Evolutionary conservation across 2,113 vertebrate species (phyloP).

Genomic region (Puntigrus tetrazona): DNA sequence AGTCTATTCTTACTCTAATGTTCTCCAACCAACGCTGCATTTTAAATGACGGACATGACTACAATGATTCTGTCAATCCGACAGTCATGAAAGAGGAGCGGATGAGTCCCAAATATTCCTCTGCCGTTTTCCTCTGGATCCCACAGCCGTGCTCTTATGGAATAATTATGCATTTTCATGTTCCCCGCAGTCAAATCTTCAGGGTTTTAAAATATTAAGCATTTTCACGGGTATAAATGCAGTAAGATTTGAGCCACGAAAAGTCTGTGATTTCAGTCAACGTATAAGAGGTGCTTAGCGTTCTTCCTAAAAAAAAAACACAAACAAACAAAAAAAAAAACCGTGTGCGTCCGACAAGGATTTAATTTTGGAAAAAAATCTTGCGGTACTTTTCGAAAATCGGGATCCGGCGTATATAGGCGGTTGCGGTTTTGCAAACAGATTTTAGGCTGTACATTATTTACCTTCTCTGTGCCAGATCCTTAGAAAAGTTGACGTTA

Average conservation of each 20-base stretch:
- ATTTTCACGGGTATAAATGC: slow-evolving; percentile 61
- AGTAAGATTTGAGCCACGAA: slow-evolving; percentile 61
- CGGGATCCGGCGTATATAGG: too few species aligned
- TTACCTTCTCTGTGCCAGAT: background rate
- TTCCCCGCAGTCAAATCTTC: slow-evolving; percentile 58
- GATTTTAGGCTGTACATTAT: background rate
- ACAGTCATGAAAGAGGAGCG: background rate
- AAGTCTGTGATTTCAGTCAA: slow-evolving; percentile 78
- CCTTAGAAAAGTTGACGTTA: background rate
- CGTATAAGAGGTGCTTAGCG: slow-evolving; percentile 45
- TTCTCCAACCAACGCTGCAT: background rate
- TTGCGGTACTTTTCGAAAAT: background rate
- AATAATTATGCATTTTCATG: slow-evolving; percentile 41
- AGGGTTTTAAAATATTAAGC: slow-evolving; percentile 75
- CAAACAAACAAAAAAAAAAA: too few species aligned
- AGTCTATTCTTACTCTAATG: background rate
- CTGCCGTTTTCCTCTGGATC: background rate
- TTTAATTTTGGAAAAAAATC: background rate
- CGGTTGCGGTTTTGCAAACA: background rate
- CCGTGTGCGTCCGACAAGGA: background rate
- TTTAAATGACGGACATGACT: background rate
- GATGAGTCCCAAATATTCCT: background rate
- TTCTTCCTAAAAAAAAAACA: slow-evolving; percentile 43
- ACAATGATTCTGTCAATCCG: background rate
- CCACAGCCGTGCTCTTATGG: background rate